Evolutionary conservation across 2,888 invertebrate genomes (phyloP), one percentile per base, ranked within the genome.

Genomic region (Gastrophysa polygoni): DNA sequence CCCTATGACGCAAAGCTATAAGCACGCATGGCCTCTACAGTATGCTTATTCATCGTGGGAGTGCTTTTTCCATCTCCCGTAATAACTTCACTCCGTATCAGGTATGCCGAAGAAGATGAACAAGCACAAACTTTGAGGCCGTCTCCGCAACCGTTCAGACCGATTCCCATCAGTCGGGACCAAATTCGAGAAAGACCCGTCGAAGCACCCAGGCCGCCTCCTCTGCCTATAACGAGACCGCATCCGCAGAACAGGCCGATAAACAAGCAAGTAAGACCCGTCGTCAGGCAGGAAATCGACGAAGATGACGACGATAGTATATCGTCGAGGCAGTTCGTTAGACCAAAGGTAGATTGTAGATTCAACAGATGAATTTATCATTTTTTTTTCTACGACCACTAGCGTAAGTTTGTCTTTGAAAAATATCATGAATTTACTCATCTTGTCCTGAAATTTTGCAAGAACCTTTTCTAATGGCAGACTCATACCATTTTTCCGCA

Each of bases 91-190:
- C 7, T 24, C 24, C 29, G 6, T 16, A 24, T 71, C 1, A 67
- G 73, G 21, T 75, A 76, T 67, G 73, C 73, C 2, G 66, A 59
- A 47, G 62, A 59, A 17, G 62, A 66, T 16, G 67, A 59, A 7
- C 58, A 59, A 7, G 58, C 64, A 38, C 60, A 56, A 7, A 60
- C 59, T 11, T 20, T 59, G 17, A 66, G 43, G 63, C 71, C 66
- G 16, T 66, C 70, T 47, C 75, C 77, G 24, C 55, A 77, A 20
- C 76, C 73, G 3, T 79, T 79, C 67, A 71, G 79, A 59, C 81
- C 81, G 0, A 59, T 81, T 24, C 80, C 80, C 4, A 67, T 80
- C 17, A 64, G 77, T 1, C 70, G 80, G 59, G 75, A 78, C 29
- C 75, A 79, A 58, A 69, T 80, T 7, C 70, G 79, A 29, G 80